Evolutionary conservation across 64 coral and sea anemone species (phyloP).

Genomic region (Pocillopora verrucosa): DNA sequence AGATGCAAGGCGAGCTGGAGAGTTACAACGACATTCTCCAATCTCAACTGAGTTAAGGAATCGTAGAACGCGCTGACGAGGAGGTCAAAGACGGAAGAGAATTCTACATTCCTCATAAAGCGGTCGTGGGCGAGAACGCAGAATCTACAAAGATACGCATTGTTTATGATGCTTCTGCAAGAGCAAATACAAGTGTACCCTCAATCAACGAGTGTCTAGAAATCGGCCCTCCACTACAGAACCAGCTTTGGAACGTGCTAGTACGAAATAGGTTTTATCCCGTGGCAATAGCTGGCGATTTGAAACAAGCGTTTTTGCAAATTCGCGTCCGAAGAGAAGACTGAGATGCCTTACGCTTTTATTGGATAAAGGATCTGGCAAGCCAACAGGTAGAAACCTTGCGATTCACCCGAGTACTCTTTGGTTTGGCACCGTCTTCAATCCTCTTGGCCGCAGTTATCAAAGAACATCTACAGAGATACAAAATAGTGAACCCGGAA

Average conservation of each 20-base stretch:
- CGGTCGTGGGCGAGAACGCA: slow-evolving; percentile 18
- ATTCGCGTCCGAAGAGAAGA: too few relatives aligned
- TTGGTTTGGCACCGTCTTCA: too few relatives aligned
- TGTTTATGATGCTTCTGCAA: slow-evolving; percentile 35
- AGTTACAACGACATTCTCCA: slow-evolving; percentile 17
- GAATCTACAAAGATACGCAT: too few relatives aligned
- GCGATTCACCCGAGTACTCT: too few relatives aligned
- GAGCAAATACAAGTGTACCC: background rate
- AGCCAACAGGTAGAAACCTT: too few relatives aligned
- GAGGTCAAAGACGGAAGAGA: slow-evolving; percentile 28
- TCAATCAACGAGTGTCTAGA: slow-evolving; percentile 22
- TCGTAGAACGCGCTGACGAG: slow-evolving; percentile 34
- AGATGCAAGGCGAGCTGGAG: slow-evolving; percentile 8
- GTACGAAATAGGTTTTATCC: background rate
- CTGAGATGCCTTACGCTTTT: too few relatives aligned
- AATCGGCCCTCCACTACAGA: slow-evolving; percentile 9
- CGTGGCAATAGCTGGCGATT: too few relatives aligned
- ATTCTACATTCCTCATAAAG: slow-evolving; percentile 44
- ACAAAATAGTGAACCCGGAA: too few relatives aligned
- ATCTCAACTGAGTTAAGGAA: slow-evolving; percentile 33
- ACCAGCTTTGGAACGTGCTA: slow-evolving; percentile 21
- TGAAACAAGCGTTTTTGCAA: too few relatives aligned
- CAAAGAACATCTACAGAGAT: too few relatives aligned
- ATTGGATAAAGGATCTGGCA: too few relatives aligned
- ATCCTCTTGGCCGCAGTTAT: too few relatives aligned